phyloP scores from a whole-genome alignment of 2,113 vertebrate genomes.

The Osmerus mordax region DNA sequence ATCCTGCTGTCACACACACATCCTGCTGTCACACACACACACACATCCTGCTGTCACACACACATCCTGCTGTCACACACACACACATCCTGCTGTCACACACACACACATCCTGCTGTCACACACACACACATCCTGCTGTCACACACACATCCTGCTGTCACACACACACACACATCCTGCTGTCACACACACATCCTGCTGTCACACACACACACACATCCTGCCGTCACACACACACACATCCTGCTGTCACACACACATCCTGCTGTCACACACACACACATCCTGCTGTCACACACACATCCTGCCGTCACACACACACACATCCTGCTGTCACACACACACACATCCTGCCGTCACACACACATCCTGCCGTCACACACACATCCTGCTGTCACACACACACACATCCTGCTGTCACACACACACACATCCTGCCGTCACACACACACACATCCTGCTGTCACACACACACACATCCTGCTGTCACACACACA shows the following conservation, averaged over 20 bases:
- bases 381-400: conserved; percentile 10
- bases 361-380: conserved; percentile 13
- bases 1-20: too few species aligned
- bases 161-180: too few species aligned
- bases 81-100: too few species aligned
- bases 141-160: too few species aligned
- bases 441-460: background rate
- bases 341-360: too few species aligned
- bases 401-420: too few species aligned
- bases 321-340: conserved; percentile 10
- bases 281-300: too few species aligned
- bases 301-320: conserved; percentile 20
- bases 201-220: background rate
- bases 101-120: conserved; percentile 28
- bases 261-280: conserved; percentile 14
- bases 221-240: conserved; percentile 10
- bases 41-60: too few species aligned
- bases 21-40: conserved; percentile 10
- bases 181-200: too few species aligned
- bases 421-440: conserved; percentile 15
- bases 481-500: too few species aligned
- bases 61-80: conserved; percentile 16
- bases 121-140: too few species aligned
- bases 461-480: conserved; percentile 1
- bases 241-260: too few species aligned